phyloP scores from a whole-genome alignment of 1,140 invertebrate genomes.

The Probaryconus sp. region DNA sequence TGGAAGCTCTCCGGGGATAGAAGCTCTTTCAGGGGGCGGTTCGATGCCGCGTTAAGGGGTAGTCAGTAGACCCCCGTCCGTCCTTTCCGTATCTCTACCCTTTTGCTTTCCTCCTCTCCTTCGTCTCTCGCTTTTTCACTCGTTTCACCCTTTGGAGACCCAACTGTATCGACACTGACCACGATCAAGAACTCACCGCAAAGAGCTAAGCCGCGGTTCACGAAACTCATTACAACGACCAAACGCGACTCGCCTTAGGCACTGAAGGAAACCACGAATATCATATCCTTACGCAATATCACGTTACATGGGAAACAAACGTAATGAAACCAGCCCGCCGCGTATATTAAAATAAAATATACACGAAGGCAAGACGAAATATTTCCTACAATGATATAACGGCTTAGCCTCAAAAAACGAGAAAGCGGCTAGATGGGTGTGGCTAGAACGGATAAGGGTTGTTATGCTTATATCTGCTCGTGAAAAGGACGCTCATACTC shows the following conservation, averaged over 20 bases:
- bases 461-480: constrained; percentile 56
- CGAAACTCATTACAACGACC: constrained; percentile 55
- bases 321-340: constrained; percentile 24
- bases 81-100: constrained; percentile 55
- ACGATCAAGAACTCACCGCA: constrained; percentile 61
- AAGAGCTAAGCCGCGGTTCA: constrained; percentile 56
- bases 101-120: constrained; percentile 31
- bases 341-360: constrained; percentile 22
- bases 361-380: constrained; percentile 2
- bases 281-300: constrained; percentile 35
- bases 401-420: constrained; percentile 9
- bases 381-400: constrained; percentile 32
- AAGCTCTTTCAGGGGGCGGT: constrained; percentile 75
- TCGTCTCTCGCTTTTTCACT: constrained; percentile 56
- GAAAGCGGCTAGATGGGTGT: constrained; percentile 55
- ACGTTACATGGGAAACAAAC: constrained; percentile 13
- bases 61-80: constrained; percentile 61
- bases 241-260: constrained; percentile 37
- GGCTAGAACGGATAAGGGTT: constrained; percentile 58
- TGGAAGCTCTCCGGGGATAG: constrained; percentile 77
- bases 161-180: constrained; percentile 61
- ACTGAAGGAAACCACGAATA: constrained; percentile 38
- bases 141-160: constrained; percentile 52
- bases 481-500: constrained; percentile 54
- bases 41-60: constrained; percentile 71